Evolutionary conservation across 1,140 invertebrate species (phyloP), one percentile per base, ranked within the genome.

Genomic region (Phocides pigmalion): DNA sequence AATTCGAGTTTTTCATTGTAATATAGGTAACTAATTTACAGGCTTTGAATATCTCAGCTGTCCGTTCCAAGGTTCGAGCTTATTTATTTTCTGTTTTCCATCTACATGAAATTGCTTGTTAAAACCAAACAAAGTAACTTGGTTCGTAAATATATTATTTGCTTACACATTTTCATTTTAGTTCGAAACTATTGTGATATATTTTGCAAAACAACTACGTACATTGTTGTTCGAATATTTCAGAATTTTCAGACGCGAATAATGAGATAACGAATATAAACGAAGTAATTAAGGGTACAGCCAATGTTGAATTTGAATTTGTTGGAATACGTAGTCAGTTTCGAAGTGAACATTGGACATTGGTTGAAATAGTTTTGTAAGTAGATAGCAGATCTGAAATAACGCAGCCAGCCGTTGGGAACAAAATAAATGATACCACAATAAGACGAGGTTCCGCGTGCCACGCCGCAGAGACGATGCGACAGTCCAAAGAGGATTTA

Each of bases 391-490:
- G 81, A 74, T 81, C 79, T 70, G 66, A 83, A 83, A 83, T 81
- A 83, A 75, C 76, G 70, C 70, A 66, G 68, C 68, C 64, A 54
- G 76, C 54, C 78, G 65, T 67, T 66, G 61, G 42, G 66, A 73
- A 76, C 67, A 76, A 79, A 84, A 80, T 75, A 75, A 84, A 76
- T 70, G 63, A 54, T 54, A 67, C 62, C 66, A 81, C 77, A 84
- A 84, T 80, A 84, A 84, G 79, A 84, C 81, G 68, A 80, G 75
- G 77, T 81, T 82, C 79, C 79, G 79, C 79, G 79, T 81, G 75
- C 81, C 81, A 72, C 56, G 65, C 28, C 62, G 65, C 63, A 72
- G 65, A 76, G 72, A 72, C 78, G 76, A 77, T 67, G 70, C 71
- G 66, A 70, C 66, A 47, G 62, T 50, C 77, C 66, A 62, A 71